These are phyloP conservation scores for Drosophila demipolita DNA, from an alignment of 2,888 invertebrate genomes.

Conservation along the genomic window DNA sequence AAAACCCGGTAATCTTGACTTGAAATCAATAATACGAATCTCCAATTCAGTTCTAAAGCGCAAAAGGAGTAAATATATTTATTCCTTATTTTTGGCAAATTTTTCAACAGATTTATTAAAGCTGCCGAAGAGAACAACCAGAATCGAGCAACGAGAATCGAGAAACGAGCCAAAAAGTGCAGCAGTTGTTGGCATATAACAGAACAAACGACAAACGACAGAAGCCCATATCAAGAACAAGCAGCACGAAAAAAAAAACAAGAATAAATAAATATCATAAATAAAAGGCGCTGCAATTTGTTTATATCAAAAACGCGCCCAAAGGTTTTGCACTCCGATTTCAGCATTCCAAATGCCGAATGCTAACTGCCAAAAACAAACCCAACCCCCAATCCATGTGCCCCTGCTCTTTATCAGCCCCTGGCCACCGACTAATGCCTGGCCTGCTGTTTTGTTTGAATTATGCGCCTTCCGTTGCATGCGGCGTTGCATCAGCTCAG, in stretches of 20 bases:
- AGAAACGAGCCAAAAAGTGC: conserved; percentile 15
- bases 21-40: not conserved
- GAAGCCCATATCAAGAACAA: conserved; percentile 4
- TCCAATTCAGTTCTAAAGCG: not conserved
- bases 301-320: conserved; percentile 73
- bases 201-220: conserved; percentile 5
- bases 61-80: not conserved
- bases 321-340: conserved; percentile 61
- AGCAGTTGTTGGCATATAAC: conserved; percentile 17
- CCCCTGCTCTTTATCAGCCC: not conserved
- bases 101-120: conserved; percentile 46
- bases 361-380: conserved; percentile 46
- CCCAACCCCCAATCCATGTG: not conserved
- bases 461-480: conserved; percentile 79
- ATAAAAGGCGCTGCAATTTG: conserved; percentile 79
- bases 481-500: conserved; percentile 59
- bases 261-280: conserved; percentile 66
- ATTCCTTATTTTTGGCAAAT: not conserved
- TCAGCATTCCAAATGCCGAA: conserved; percentile 57
- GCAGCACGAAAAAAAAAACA: conserved; percentile 9
- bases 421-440: conserved; percentile 24
- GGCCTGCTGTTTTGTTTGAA: conserved; percentile 74
- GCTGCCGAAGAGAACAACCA: conserved; percentile 11
- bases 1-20: not conserved
- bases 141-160: not conserved